phyloP scores from a whole-genome alignment of 2,888 invertebrate species.

The Platynereis dumerilii region DNA sequence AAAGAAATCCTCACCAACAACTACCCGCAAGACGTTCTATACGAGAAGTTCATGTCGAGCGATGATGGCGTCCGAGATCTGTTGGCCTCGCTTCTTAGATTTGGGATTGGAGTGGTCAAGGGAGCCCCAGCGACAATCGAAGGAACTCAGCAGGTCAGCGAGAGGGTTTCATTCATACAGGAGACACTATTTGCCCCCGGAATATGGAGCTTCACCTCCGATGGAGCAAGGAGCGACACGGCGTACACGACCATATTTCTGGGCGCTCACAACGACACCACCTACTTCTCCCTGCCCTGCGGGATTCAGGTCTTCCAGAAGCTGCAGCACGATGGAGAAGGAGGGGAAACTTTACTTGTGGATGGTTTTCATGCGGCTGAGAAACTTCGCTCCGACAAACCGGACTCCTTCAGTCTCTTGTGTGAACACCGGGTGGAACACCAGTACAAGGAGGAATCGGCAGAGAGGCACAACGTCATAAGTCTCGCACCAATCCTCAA shows the following conservation, averaged over 20 bases:
- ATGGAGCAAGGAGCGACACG: constrained; percentile 72
- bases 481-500: constrained; percentile 40
- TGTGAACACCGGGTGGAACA: not conserved
- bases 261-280: constrained; percentile 79
- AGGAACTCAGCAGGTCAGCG: constrained; percentile 66
- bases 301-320: constrained; percentile 67
- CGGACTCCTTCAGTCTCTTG: constrained; percentile 59
- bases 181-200: constrained; percentile 74
- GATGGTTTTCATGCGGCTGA: constrained; percentile 77
- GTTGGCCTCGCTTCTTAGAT: constrained; percentile 39
- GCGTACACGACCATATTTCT: constrained; percentile 75
- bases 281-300: constrained; percentile 78
- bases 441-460: not conserved
- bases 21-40: constrained; percentile 32
- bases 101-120: constrained; percentile 41
- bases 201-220: constrained; percentile 71
- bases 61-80: constrained; percentile 40
- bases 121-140: constrained; percentile 45
- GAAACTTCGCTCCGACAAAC: constrained; percentile 66
- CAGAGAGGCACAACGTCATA: constrained; percentile 24
- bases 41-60: constrained; percentile 35
- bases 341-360: constrained; percentile 77
- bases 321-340: constrained; percentile 67
- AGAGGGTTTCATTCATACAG: constrained; percentile 68
- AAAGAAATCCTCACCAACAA: constrained; percentile 22